Evolutionary conservation across 2,888 invertebrate species (phyloP).

Genomic region (Choreutis nemorana): DNA sequence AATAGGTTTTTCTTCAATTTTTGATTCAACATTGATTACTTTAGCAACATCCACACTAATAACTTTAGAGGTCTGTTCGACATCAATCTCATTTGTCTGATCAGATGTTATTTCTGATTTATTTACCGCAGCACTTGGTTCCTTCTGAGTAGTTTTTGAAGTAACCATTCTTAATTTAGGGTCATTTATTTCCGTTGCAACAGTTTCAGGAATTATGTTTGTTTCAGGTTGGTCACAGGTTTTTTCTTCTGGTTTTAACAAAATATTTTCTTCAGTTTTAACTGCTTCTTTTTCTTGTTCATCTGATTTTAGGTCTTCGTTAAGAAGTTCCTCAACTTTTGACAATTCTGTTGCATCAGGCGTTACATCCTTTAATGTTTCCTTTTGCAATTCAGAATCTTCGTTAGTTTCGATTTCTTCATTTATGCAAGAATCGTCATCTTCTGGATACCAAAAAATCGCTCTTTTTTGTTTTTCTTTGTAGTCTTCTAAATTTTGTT

Average conservation of each 20-base stretch:
- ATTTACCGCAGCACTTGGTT: too few relatives aligned
- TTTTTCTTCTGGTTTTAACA: too few relatives aligned
- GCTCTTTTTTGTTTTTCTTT: slow-evolving; percentile 39
- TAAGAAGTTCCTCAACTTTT: not conserved
- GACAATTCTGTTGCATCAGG: not conserved
- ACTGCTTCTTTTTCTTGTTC: not conserved
- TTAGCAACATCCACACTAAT: too few relatives aligned
- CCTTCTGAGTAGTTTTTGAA: too few relatives aligned
- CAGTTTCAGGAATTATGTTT: too few relatives aligned
- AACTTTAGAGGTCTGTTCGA: too few relatives aligned
- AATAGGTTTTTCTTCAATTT: not conserved
- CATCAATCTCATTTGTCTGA: too few relatives aligned
- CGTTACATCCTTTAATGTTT: slow-evolving; percentile 9
- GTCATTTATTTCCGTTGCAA: too few relatives aligned
- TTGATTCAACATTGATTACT: not conserved
- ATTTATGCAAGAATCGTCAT: slow-evolving; percentile 13
- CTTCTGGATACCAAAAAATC: slow-evolving; percentile 46
- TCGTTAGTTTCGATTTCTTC: slow-evolving; percentile 12
- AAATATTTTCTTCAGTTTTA: too few relatives aligned
- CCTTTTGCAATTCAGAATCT: slow-evolving; percentile 19
- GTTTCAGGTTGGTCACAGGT: too few relatives aligned
- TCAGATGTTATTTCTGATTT: too few relatives aligned
- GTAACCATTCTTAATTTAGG: too few relatives aligned
- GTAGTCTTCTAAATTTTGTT: slow-evolving; percentile 50
- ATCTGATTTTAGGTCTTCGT: not conserved